Percentiles rank a stretch among this genome's conserved stretches.
Conservation (phyloP, 2,113 vertebrate genomes). For the Potamarius usumacintae region DNA sequence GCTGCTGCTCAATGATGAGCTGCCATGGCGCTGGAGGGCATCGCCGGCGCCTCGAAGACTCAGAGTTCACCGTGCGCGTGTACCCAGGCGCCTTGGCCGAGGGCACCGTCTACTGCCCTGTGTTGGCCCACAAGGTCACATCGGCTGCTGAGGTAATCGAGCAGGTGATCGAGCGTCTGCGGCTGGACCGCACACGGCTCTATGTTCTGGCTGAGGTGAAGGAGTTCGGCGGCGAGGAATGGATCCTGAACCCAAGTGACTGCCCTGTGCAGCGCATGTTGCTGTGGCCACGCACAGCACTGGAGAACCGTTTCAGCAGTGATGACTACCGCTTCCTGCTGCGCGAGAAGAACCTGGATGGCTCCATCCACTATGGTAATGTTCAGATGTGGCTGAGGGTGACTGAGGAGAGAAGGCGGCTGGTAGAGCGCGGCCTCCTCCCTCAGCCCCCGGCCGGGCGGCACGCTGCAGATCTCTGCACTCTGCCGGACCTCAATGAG, state of each 20-base stretch:
- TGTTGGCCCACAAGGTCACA: slow-evolving; percentile 85
- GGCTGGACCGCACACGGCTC: slow-evolving; percentile 86
- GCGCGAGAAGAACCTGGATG: slow-evolving; percentile 93
- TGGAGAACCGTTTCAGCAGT: slow-evolving; percentile 87
- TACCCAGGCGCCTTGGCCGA: slow-evolving; percentile 90
- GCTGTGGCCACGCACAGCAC: slow-evolving; percentile 89
- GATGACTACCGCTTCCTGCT: slow-evolving; percentile 95
- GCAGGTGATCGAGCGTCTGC: slow-evolving; percentile 82
- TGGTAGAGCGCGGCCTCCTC: slow-evolving; percentile 92
- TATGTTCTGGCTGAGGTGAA: slow-evolving; percentile 95
- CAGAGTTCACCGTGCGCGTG: slow-evolving; percentile 86
- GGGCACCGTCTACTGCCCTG: slow-evolving; percentile 92
- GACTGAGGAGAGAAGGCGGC: slow-evolving; percentile 85
- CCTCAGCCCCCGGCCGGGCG: slow-evolving; percentile 85
- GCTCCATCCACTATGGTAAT: slow-evolving; percentile 92
- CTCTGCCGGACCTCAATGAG: slow-evolving; percentile 87
- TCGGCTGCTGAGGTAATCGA: slow-evolving; percentile 94
- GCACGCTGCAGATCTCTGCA: slow-evolving; percentile 87
- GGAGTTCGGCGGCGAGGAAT: slow-evolving; percentile 96
- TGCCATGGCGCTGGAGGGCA: slow-evolving; percentile 92
- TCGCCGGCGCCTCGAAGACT: slow-evolving; percentile 92
- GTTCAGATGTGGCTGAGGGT: slow-evolving; percentile 94
- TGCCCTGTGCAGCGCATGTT: slow-evolving; percentile 95
- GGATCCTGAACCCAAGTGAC: slow-evolving; percentile 95
- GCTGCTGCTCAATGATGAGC: slow-evolving; percentile 88